A percentile compares a stretch with the other conserved stretches of the same genome.
These are phyloP conservation scores for Fregata magnificens DNA, from an alignment of 2,113 vertebrate species.

Conservation along the genomic window DNA sequence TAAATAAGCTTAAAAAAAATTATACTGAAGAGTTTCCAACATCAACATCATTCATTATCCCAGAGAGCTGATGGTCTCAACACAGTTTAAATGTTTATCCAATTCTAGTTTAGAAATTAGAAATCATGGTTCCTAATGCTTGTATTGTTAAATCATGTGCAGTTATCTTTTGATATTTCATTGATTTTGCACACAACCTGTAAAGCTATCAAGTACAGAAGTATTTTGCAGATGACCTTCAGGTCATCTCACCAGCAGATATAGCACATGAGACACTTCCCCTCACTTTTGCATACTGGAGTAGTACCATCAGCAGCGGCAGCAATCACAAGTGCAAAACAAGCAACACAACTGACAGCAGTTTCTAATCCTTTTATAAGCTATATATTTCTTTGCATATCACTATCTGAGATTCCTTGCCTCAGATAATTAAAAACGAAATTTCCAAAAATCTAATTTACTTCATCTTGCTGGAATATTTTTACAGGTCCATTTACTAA, in stretches of 20 bases:
- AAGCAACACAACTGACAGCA: neutral
- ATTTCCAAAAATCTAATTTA: neutral
- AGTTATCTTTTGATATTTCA: neutral
- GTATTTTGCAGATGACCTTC: neutral
- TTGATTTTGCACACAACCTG: neutral
- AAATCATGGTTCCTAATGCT: neutral
- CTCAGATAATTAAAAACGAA: neutral
- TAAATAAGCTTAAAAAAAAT: neutral
- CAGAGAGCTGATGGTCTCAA: neutral
- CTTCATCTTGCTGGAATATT: neutral
- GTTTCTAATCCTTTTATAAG: neutral
- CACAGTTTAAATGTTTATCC: neutral
- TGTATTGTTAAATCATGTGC: neutral
- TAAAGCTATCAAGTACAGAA: neutral
- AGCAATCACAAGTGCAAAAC: neutral
- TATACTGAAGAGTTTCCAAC: neutral
- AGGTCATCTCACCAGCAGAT: neutral
- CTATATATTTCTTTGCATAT: neutral
- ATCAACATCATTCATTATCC: neutral
- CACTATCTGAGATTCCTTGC: neutral
- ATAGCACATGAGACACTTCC: neutral
- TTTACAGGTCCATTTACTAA: neutral
- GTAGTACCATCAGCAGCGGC: neutral
- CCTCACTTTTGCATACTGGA: neutral
- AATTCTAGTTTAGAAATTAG: neutral